Evolutionary conservation across 2,113 vertebrate species (phyloP).

Genomic region (Mobula birostris): DNA sequence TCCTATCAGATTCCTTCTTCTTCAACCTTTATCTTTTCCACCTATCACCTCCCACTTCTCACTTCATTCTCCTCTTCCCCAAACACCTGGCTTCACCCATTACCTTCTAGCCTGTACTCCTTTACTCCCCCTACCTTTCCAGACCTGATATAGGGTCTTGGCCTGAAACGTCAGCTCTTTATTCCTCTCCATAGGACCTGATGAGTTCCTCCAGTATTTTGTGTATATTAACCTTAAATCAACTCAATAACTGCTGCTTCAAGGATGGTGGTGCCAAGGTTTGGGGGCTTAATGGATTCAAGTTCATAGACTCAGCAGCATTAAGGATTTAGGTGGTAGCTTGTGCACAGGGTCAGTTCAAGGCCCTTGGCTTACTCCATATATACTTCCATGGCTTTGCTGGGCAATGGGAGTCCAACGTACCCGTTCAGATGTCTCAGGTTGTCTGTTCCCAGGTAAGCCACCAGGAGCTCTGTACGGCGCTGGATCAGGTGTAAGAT

Average conservation of each 20-base stretch:
- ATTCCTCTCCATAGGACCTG: no score
- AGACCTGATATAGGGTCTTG: no score
- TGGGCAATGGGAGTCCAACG: conserved; percentile 47
- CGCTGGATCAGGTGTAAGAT: conserved; percentile 71
- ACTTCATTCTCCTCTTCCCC: no score
- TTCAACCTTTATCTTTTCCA: no score
- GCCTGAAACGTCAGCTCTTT: no score
- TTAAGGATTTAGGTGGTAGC: neutral
- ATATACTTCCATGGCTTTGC: conserved; percentile 56
- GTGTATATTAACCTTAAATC: neutral
- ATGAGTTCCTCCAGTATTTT: no score
- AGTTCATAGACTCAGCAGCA: neutral
- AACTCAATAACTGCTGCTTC: neutral
- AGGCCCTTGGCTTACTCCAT: conserved; percentile 52
- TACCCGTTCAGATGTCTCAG: conserved; percentile 53
- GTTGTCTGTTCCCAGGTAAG: conserved; percentile 65
- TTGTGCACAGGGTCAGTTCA: neutral
- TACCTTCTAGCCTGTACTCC: no score
- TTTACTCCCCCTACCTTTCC: no score
- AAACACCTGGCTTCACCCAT: no score
- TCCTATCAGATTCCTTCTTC: no score
- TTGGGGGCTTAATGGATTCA: neutral
- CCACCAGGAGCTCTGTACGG: conserved; percentile 70
- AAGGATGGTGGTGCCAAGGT: neutral
- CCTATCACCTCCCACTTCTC: no score